phyloP scores from a whole-genome alignment of 2,113 vertebrate genomes.

The Peucedramus taeniatus region DNA sequence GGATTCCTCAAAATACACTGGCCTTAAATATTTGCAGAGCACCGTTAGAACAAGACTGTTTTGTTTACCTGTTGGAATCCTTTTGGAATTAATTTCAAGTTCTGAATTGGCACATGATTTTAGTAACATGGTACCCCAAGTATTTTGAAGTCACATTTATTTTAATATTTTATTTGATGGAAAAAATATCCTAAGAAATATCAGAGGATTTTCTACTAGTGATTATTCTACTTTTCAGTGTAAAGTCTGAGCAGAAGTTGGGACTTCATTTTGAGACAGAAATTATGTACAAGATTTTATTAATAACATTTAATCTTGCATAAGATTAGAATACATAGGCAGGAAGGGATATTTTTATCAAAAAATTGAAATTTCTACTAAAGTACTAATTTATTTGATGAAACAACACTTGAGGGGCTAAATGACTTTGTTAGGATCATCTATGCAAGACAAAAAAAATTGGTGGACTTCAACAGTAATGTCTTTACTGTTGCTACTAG shows the following conservation, averaged over 20 bases:
- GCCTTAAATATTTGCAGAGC: not conserved
- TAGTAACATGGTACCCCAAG: not conserved
- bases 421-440: not conserved
- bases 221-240: not conserved
- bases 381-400: not conserved
- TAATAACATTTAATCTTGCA: not conserved
- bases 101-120: not conserved
- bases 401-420: not conserved
- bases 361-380: not conserved
- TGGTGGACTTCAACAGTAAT: not conserved
- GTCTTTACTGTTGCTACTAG: no score
- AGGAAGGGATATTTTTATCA: not conserved
- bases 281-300: not conserved
- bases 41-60: not conserved
- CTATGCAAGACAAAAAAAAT: not conserved
- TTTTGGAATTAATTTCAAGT: not conserved
- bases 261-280: not conserved
- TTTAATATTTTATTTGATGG: not conserved
- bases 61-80: not conserved
- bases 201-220: not conserved
- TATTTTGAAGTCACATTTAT: not conserved
- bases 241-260: not conserved
- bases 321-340: not conserved
- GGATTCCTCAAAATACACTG: not conserved
- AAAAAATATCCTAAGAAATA: not conserved